phyloP scores from a whole-genome alignment of 2,888 invertebrate species.

The Cosmia pyralina region DNA sequence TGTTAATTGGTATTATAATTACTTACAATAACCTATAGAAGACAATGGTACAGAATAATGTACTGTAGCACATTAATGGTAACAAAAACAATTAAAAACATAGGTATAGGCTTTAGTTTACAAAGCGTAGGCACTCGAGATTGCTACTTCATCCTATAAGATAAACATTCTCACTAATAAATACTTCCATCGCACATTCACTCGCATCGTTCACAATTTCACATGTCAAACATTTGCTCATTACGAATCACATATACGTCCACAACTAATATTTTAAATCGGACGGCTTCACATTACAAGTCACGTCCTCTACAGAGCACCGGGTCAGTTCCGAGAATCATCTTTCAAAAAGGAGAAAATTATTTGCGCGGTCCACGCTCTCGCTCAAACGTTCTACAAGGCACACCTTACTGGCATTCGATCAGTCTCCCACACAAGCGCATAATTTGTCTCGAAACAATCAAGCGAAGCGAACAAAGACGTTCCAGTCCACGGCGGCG shows the following conservation, averaged over 20 bases:
- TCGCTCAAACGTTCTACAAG: slow-evolving; percentile 75
- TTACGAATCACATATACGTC: slow-evolving; percentile 71
- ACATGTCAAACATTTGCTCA: slow-evolving; percentile 72
- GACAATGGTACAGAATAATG: slow-evolving; percentile 88
- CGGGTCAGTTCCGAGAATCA: slow-evolving; percentile 88
- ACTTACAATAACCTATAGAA: slow-evolving; percentile 87
- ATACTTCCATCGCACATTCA: slow-evolving; percentile 85
- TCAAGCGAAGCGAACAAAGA: slow-evolving; percentile 78
- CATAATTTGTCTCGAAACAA: slow-evolving; percentile 74
- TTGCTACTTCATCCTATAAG: slow-evolving; percentile 88
- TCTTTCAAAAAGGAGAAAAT: slow-evolving; percentile 78
- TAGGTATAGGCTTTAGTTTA: slow-evolving; percentile 88
- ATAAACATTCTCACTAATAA: slow-evolving; percentile 89
- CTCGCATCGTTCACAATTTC: slow-evolving; percentile 71
- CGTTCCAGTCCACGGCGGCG: slow-evolving; percentile 73
- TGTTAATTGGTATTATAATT: slow-evolving; percentile 89
- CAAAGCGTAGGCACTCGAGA: slow-evolving; percentile 91
- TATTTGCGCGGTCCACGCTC: slow-evolving; percentile 78
- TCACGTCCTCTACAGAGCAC: slow-evolving; percentile 88
- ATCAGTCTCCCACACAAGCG: slow-evolving; percentile 83
- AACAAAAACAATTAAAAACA: slow-evolving; percentile 89
- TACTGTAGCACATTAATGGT: slow-evolving; percentile 88
- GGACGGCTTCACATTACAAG: slow-evolving; percentile 87
- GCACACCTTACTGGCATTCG: slow-evolving; percentile 78
- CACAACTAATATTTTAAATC: slow-evolving; percentile 77